Evolutionary conservation across 2,888 invertebrate genomes (phyloP), one percentile per base, ranked within the genome.

Genomic region (Amphiduros pacificus): DNA sequence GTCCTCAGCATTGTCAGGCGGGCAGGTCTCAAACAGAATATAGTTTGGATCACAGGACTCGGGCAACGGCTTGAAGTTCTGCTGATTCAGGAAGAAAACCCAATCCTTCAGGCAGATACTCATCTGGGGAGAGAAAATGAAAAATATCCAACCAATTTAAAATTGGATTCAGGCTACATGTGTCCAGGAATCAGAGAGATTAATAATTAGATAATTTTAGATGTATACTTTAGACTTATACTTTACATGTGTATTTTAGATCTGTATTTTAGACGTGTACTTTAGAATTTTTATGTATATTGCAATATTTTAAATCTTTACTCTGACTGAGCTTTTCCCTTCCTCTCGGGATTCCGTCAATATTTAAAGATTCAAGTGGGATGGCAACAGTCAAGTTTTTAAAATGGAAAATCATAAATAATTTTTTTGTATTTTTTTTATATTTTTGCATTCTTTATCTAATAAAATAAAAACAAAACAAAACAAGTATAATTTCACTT

Each of bases 1-100:
- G 31, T 53, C 53, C 14, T 57, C 48, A 20, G 27, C 32, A 44
- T 62, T 49, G 5, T 53, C 53, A 28, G 62, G 57, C 17, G 41
- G 57, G 22, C 27, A 22, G 6, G 54, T 53, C 31, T 61, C 56
- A 32, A 61, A 36, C 31, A 61, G 31, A 20, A 59, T 53, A 40
- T 32, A 59, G 41, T 27, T 28, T 20, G 40, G 22, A 29, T 59
- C 55, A 1, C 40, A 22, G 17, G 3, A n/a, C 1, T 40, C 41
- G 20, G 56, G 29, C 2, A 49, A 20, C 27, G 28, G 24, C 2
- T 44, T 29, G 29, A 56, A 40, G 24, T 56, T 32, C 49, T 56
- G 56, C 9, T 28, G 31, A 11, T 40, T 53, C 20, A 59, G 28
- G 41, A 41, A 59, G 3, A 53, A 52, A 2, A 53, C 44, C 59